phyloP scores from a whole-genome alignment of 1,140 invertebrate species.

The Conopomorpha cramerella region DNA sequence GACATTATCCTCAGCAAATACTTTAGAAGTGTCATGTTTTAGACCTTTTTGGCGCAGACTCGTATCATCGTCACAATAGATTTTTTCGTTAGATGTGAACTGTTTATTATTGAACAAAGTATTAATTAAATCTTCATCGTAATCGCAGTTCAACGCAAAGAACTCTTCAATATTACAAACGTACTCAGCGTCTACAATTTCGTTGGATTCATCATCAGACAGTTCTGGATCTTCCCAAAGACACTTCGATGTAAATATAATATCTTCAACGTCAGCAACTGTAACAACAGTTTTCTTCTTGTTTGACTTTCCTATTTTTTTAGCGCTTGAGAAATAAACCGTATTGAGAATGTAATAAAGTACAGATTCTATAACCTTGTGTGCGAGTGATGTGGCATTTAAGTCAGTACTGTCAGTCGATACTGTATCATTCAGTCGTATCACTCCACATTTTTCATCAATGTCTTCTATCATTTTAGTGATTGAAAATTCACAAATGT shows the following conservation, averaged over 20 bases:
- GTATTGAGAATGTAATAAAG: constrained; percentile 33
- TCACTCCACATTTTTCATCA: constrained; percentile 19
- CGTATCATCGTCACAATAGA: too few species aligned
- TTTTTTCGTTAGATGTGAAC: too few species aligned
- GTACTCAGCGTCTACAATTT: too few species aligned
- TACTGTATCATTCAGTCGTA: constrained; percentile 14
- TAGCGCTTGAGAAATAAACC: constrained; percentile 16
- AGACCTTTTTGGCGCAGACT: too few species aligned
- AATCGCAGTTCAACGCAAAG: too few species aligned
- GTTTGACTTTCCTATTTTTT: constrained; percentile 14
- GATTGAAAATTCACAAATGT: constrained; percentile 42
- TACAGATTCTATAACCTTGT: constrained; percentile 27
- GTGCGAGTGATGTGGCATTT: constrained; percentile 8
- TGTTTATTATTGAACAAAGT: too few species aligned
- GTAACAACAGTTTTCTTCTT: constrained; percentile 38
- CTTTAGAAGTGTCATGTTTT: too few species aligned
- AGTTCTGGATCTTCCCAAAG: too few species aligned
- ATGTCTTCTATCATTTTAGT: constrained; percentile 27
- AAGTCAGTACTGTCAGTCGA: constrained; percentile 22
- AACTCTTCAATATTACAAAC: too few species aligned
- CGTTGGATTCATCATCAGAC: too few species aligned
- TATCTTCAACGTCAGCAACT: constrained; percentile 40
- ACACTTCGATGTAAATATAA: constrained; percentile 27
- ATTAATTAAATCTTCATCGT: too few species aligned
- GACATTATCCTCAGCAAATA: too few species aligned